Evolutionary conservation across 2,888 invertebrate species (phyloP).

Genomic region (Cistogaster globosa): DNA sequence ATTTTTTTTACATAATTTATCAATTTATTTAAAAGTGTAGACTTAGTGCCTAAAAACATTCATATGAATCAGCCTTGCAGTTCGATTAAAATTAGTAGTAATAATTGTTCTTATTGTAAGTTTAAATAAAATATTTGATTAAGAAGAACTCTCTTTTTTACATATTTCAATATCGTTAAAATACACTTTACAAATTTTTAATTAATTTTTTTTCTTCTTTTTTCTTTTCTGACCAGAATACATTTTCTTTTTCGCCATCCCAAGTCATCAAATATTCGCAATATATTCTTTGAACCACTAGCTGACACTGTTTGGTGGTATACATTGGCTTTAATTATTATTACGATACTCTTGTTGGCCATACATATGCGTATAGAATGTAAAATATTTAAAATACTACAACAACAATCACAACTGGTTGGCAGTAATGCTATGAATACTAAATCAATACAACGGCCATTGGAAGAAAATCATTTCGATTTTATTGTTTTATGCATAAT

Average conservation of each 20-base stretch:
- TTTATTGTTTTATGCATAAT: conserved; percentile 78
- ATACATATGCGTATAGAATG: conserved; percentile 76
- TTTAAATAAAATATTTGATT: too few species aligned
- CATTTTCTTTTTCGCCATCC: conserved; percentile 81
- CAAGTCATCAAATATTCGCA: conserved; percentile 77
- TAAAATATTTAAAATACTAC: conserved; percentile 44
- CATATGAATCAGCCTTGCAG: too few species aligned
- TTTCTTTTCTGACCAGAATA: conserved; percentile 72
- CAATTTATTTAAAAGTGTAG: too few species aligned
- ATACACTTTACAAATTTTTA: too few species aligned
- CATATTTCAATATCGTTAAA: too few species aligned
- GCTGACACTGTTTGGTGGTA: conserved; percentile 78
- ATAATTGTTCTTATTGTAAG: too few species aligned
- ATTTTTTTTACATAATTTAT: too few species aligned
- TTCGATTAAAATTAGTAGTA: too few species aligned
- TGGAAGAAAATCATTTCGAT: conserved; percentile 74
- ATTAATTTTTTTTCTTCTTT: not conserved
- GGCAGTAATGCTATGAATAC: not conserved
- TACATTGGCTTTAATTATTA: conserved; percentile 75
- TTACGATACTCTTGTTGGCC: conserved; percentile 75
- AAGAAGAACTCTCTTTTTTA: too few species aligned
- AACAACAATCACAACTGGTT: conserved; percentile 25
- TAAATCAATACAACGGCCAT: not conserved
- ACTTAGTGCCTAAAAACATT: too few species aligned
- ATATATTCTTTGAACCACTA: conserved; percentile 80